Conservation (phyloP, 2,888 invertebrate genomes). For the Onthophagus sagittarius region DNA sequence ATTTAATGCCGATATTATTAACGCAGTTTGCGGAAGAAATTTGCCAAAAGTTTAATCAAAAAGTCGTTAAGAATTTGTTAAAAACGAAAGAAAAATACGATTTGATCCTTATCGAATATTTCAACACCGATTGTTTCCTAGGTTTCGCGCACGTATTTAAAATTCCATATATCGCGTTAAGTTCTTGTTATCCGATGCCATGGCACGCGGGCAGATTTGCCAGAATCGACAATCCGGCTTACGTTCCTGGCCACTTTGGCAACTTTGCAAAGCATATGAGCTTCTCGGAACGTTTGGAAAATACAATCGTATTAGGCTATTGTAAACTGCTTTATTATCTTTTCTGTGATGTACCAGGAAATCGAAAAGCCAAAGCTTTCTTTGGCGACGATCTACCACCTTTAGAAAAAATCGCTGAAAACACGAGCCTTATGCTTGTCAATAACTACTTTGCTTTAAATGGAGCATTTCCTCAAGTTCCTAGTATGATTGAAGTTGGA, state of each 20-base stretch:
- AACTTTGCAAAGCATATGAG: constrained; percentile 33
- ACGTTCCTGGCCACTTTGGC: constrained; percentile 49
- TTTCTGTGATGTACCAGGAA: constrained; percentile 29
- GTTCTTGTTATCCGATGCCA: constrained; percentile 50
- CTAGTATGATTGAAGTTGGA: constrained; percentile 52
- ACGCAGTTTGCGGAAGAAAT: constrained; percentile 14
- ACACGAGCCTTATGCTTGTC: constrained; percentile 48
- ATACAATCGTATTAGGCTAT: constrained; percentile 29
- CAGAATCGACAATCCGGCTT: constrained; percentile 48
- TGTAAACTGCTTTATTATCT: constrained; percentile 31
- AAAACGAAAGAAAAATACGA: constrained; percentile 55
- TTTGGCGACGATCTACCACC: constrained; percentile 37
- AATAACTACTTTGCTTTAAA: constrained; percentile 50
- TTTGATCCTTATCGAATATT: constrained; percentile 62
- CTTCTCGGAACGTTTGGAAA: constrained; percentile 36
- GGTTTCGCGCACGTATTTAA: constrained; percentile 59
- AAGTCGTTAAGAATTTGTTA: constrained; percentile 43
- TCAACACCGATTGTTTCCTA: constrained; percentile 65
- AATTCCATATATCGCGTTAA: constrained; percentile 54
- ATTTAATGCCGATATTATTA: neutral
- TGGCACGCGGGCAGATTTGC: constrained; percentile 49
- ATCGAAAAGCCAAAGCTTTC: constrained; percentile 35
- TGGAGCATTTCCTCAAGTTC: constrained; percentile 47
- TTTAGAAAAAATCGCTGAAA: constrained; percentile 44
- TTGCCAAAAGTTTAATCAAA: constrained; percentile 32